Evolutionary conservation across 2,888 invertebrate genomes (phyloP), one percentile per base, ranked within the genome.

Genomic region (Calephelis perditalis): DNA sequence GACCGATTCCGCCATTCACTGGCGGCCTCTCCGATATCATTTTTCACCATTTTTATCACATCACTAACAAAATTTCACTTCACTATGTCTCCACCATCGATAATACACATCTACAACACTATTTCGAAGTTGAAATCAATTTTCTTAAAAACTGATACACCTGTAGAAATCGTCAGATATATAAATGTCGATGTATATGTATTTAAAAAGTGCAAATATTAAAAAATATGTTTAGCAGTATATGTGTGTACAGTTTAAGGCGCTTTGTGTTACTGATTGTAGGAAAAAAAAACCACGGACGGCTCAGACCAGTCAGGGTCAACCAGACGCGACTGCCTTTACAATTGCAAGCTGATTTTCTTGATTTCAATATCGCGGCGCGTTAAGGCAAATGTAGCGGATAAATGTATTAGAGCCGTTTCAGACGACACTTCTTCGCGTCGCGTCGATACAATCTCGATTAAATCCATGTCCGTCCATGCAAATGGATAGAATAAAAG

Each of bases 11-110:
- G 79, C 91, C 78, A 70, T 81, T 82, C 78, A 79, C 77, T 73
- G 78, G 79, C 71, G 80, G 81, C 76, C 86, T 88, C 73, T 91
- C 86, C 72, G 84, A 81, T 73, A 87, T 79, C 90, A 90, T 90
- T 81, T 83, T 87, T 79, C 85, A 84, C 80, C 82, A 82, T 79
- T 73, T 75, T 58, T 74, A 67, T 73, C 75, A 79, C 74, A 74
- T 70, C 70, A 78, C 73, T 69, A 79, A 71, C 68, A 67, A 61
- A 44, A 61, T 64, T 66, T 64, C 63, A 66, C 66, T 64, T 56
- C 58, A 55, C 12, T 58, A 54, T 58, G 62, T 62, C 61, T 60
- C 63, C 64, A 63, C 57, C 63, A 62, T 59, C 64, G 60, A 58
- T 58, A 55, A 40, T 10, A 11, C 52, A 54, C 52, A 54, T 15